phyloP scores from a whole-genome alignment of 1,140 invertebrate genomes.

The Tenebrio molitor region DNA sequence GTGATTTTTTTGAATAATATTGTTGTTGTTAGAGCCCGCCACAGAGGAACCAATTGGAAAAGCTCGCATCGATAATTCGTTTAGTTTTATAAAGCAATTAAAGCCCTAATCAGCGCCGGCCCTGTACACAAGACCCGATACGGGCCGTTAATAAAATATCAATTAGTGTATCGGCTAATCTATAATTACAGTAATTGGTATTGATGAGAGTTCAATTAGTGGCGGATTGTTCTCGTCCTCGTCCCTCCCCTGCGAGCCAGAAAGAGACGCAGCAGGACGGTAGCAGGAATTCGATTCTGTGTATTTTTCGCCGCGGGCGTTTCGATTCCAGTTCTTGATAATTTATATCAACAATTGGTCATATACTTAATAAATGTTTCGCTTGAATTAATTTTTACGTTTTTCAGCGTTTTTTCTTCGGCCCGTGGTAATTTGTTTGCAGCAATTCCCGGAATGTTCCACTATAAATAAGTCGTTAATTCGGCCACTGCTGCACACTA shows the following conservation, averaged over 20 bases:
- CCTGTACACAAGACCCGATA: slow-evolving; percentile 9
- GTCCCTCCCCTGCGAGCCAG: not conserved
- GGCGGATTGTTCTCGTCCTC: not conserved
- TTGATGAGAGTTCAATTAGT: slow-evolving; percentile 44
- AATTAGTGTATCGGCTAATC: slow-evolving; percentile 40
- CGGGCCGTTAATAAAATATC: slow-evolving; percentile 44
- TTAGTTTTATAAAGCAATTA: slow-evolving; percentile 28
- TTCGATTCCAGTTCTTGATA: slow-evolving; percentile 31
- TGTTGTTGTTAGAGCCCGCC: no score
- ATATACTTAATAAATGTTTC: slow-evolving; percentile 32
- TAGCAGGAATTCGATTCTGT: slow-evolving; percentile 28
- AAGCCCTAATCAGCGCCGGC: not conserved
- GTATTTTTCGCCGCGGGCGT: slow-evolving; percentile 6
- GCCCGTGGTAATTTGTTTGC: slow-evolving; percentile 15
- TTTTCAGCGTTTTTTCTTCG: slow-evolving; percentile 22
- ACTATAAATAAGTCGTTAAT: slow-evolving; percentile 37
- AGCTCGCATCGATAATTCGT: not conserved
- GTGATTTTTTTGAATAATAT: no score
- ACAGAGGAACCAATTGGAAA: no score
- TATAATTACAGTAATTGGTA: slow-evolving; percentile 45
- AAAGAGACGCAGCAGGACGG: not conserved
- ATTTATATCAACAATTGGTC: slow-evolving; percentile 37
- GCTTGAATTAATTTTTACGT: slow-evolving; percentile 37
- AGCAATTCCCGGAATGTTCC: slow-evolving; percentile 24
- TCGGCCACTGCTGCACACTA: slow-evolving; percentile 14